Base-by-base conservation (phyloP, 2,113 vertebrate genomes). In the Pachycephala philippinensis region DNA sequence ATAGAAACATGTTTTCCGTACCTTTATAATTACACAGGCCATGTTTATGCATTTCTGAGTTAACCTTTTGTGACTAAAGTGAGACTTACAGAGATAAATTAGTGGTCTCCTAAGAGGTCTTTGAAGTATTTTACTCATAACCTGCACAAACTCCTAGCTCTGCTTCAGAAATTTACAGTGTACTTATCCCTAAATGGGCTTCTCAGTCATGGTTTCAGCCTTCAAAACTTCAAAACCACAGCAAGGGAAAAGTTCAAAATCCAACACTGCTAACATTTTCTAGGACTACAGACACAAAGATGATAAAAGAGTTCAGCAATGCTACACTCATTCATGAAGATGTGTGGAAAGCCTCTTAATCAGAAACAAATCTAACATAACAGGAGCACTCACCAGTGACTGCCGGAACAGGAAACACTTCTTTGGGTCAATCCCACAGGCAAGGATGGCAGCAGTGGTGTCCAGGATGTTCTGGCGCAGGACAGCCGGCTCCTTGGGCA, bases 341-440 rank as follows among this genome's bases (percentile, higher is more conserved):
- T 2, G 6, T n/a, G 30, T 18, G 37, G 40, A 89, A 86, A 86
- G 37, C 11, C 39, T 40, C 27, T 60, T 78, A 13, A 80, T 40
- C 28, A 57, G 64, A 54, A 93, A 37, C 4, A 56, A 75, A 31
- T 74, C 40, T 60, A 77, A 81, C 0, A 0, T 31, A 86, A 53
- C 2, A 66, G 39, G 70, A 82, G 50, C 28, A 83, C 98, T 98
- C 83, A 99, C 99, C 99, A 98, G 98, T 2, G 99, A 99, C 84
- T 99, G 99, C n/a, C 99, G 99, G 93, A 99, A 99, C 45, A 99
- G 98, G 53, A 99, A 84, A 20, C 98, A 98, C 79, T 96, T 98
- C 70, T 98, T 97, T 6, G 99, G 99, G 97, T 99, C 93, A 57
- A 99, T 98, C 52, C 99, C 99, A 18, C 99, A 99, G 90, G 99